Evolutionary conservation across 2,797 vertebrate species (phyloP), one percentile per base, ranked within the genome.

Genomic region (Anguilla pacifica): DNA sequence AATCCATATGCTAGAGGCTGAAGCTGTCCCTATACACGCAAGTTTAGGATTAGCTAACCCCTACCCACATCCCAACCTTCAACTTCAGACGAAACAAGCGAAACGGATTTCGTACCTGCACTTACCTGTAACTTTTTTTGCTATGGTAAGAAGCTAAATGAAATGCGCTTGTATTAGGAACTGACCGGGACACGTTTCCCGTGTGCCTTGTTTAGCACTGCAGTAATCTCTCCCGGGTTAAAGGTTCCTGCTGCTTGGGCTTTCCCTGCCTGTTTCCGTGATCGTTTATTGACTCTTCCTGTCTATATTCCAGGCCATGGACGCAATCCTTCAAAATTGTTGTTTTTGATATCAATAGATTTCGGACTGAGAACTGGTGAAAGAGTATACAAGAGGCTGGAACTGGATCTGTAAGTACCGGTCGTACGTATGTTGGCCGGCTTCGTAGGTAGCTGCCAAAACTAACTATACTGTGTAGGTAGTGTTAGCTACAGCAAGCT

Each of bases 261-360:
- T 86, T 83, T 85, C 82, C 83, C 59, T 53, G 22, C 72, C 88
- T 85, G 84, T 64, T 87, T 89, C 88, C 87, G 89, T 88, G 85
- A 88, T 85, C 89, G 86, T 43, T 87, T 93, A 92, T 90, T 93
- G 83, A 92, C 89, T 91, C 93, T 84, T 90, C 83, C 82, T 86
- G 72, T 88, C 61, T 84, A 70, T 87, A 88, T 87, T 90, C 57
- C 92, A 93, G 95, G 95, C 95, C 95, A 96, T 96, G 96, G 95
- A 95, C 92, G 90, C 94, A 94, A 92, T 91, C 92, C 92, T 91
- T 88, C 82, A 57, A 87, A 91, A 88, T 88, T 92, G 91, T 91
- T 89, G 87, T 93, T 92, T 91, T 88, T 93, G 90, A 93, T 92
- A 93, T 90, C 88, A 72, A 7, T 86, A 53, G 85, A 86, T 49